Percentiles rank a stretch among this genome's conserved stretches.
These are phyloP conservation scores for Luscinia megarhynchos DNA, from an alignment of 2,797 vertebrate genomes.

Conservation along the genomic window DNA sequence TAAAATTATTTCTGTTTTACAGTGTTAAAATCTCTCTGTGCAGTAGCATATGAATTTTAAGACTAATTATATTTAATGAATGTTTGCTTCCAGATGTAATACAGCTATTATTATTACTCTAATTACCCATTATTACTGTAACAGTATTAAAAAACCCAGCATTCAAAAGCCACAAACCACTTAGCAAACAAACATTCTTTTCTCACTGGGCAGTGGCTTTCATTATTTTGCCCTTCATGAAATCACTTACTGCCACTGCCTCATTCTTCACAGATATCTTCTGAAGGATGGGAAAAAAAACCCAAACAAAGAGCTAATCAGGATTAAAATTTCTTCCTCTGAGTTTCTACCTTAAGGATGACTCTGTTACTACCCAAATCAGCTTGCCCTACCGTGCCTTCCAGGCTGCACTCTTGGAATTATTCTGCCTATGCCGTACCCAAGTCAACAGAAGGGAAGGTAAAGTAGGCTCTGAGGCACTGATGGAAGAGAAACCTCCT, in stretches of 20 bases:
- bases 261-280: neutral
- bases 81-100: constrained; percentile 23
- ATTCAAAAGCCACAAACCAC: constrained; percentile 10
- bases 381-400: neutral
- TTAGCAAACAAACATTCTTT: constrained; percentile 20
- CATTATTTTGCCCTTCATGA: neutral
- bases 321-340: neutral
- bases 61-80: constrained; percentile 51
- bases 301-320: neutral
- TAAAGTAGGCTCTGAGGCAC: neutral
- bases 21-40: neutral
- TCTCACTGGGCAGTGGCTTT: neutral
- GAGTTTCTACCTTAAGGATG: neutral
- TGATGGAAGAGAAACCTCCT: neutral
- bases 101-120: neutral
- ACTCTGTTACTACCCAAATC: neutral
- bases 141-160: neutral
- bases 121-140: constrained; percentile 20
- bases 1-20: neutral
- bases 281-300: neutral
- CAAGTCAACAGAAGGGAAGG: neutral
- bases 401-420: neutral
- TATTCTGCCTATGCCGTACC: neutral
- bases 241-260: neutral
- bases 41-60: constrained; percentile 2